Evolutionary conservation across 2,113 vertebrate genomes (phyloP).

Genomic region (Dasyornis broadbenti): DNA sequence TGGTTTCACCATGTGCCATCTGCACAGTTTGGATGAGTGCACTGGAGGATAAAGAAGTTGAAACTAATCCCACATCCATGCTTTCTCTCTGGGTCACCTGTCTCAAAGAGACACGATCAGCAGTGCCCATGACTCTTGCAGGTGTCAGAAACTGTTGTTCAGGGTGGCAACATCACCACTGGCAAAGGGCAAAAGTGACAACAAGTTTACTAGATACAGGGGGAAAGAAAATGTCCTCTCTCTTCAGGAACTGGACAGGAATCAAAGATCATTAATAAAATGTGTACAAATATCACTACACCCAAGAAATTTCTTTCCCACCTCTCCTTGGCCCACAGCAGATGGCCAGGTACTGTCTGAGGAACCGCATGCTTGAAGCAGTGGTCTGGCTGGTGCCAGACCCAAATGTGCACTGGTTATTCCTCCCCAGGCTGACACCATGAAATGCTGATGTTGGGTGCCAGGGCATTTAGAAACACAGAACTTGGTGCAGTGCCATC

Average conservation of each 20-base stretch:
- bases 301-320: background rate
- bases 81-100: background rate
- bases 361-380: background rate
- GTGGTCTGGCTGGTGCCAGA: background rate
- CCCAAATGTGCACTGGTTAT: background rate
- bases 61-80: background rate
- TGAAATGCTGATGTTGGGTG: background rate
- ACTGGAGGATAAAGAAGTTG: background rate
- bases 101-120: background rate
- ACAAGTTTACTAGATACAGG: background rate
- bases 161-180: background rate
- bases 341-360: background rate
- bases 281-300: background rate
- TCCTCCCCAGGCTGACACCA: background rate
- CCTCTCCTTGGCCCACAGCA: background rate
- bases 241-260: background rate
- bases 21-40: background rate
- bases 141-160: background rate
- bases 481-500: background rate
- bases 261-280: background rate
- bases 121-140: background rate
- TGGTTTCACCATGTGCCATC: background rate
- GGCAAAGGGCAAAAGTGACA: background rate
- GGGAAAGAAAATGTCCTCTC: background rate
- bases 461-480: background rate